A percentile compares a stretch with the other conserved stretches of the same genome.
phyloP scores from a whole-genome alignment of 2,797 vertebrate species.

The Pelodytes ibericus region DNA sequence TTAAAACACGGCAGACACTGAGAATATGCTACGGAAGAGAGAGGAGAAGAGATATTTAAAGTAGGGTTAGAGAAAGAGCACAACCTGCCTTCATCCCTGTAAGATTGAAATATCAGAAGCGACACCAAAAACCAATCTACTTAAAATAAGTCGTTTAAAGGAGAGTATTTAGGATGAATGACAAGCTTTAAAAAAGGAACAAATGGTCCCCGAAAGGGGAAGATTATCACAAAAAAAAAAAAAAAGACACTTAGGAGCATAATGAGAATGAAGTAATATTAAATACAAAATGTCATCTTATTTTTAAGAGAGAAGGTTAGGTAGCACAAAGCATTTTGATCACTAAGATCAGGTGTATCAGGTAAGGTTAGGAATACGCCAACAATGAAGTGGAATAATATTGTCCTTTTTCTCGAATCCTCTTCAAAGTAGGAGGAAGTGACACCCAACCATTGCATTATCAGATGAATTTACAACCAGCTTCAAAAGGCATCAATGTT shows the following conservation, averaged over 20 bases:
- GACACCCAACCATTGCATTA: neutral
- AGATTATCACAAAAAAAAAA: constrained; percentile 42
- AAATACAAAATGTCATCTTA: constrained; percentile 43
- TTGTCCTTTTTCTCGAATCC: neutral
- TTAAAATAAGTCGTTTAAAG: constrained; percentile 35
- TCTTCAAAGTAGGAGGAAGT: neutral
- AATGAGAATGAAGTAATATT: constrained; percentile 52
- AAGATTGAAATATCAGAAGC: constrained; percentile 54
- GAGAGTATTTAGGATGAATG: constrained; percentile 49
- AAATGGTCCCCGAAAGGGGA: constrained; percentile 44
- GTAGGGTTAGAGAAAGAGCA: constrained; percentile 48
- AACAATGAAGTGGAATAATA: constrained; percentile 12
- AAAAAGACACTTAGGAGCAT: constrained; percentile 29
- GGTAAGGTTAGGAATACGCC: constrained; percentile 23
- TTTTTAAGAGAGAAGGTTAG: constrained; percentile 39
- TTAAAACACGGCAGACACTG: constrained; percentile 51
- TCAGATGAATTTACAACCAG: constrained; percentile 17
- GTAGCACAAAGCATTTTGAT: constrained; percentile 32
- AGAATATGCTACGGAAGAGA: constrained; percentile 41
- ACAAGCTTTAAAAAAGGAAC: constrained; percentile 52
- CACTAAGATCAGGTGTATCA: constrained; percentile 21
- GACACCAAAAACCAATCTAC: constrained; percentile 48
- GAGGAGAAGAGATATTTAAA: constrained; percentile 41
- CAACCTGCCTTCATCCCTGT: constrained; percentile 48
- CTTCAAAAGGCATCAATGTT: constrained; percentile 17